Percentiles rank a stretch among this genome's conserved stretches.
Evolutionary conservation across 2,113 vertebrate genomes (phyloP).

Genomic region (Thalassoma bifasciatum): DNA sequence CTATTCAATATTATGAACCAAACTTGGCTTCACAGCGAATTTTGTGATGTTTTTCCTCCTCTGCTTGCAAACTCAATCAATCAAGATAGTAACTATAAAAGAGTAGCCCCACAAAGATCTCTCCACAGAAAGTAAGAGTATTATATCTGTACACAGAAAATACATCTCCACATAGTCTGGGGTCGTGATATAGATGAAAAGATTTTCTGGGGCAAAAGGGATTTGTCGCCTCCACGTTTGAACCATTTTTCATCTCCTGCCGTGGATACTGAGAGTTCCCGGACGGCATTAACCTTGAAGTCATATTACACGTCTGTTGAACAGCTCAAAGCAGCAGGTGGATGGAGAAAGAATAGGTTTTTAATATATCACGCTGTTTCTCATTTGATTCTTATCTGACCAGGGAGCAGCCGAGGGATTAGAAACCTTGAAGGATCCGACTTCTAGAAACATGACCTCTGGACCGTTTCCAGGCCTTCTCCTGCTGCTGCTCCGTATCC

Average conservation of each 20-base stretch:
- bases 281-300: conserved; percentile 24
- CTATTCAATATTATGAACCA: too few relatives aligned
- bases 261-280: conserved; percentile 1
- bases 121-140: background rate
- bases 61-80: too few relatives aligned
- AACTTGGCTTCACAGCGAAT: background rate
- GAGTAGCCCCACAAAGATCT: background rate
- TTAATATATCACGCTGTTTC: conserved; percentile 36
- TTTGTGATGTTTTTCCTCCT: background rate
- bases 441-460: conserved; percentile 66
- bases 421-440: conserved; percentile 10
- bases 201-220: background rate
- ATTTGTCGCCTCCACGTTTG: conserved; percentile 7
- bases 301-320: conserved; percentile 6
- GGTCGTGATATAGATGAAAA: conserved; percentile 3
- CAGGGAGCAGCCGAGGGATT: conserved; percentile 39
- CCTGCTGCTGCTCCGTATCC: conserved; percentile 44
- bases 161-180: conserved; percentile 1
- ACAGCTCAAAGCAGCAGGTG: conserved; percentile 12
- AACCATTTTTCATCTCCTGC: conserved; percentile 22
- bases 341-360: background rate
- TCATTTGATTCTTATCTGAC: conserved; percentile 53
- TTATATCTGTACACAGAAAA: background rate
- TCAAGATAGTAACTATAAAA: background rate
- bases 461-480: conserved; percentile 13